Evolutionary conservation across 2,888 invertebrate species (phyloP).

Genomic region (Caenorhabditis doughertyi): DNA sequence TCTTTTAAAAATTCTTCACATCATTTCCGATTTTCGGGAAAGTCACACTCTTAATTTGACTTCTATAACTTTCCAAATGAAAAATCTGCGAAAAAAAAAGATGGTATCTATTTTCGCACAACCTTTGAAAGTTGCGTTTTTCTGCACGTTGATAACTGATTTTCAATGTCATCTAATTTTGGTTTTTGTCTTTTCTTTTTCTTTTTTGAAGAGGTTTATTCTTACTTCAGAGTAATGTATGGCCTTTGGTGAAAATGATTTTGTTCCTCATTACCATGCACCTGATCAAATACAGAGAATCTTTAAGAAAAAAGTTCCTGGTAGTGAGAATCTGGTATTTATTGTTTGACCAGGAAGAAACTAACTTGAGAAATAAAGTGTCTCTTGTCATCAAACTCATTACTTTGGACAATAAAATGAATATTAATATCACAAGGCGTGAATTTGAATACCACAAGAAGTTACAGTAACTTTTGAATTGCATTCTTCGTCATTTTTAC

Average conservation of each 20-base stretch:
- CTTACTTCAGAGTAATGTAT: conserved; percentile 4
- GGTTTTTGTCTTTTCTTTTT: conserved; percentile 2
- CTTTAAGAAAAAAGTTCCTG: conserved; percentile 26
- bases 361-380: conserved; percentile 22
- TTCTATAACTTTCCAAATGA: neutral
- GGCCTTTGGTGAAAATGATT: conserved; percentile 2
- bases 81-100: conserved; percentile 19
- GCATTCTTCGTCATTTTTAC: neutral
- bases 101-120: conserved; percentile 38
- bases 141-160: conserved; percentile 45
- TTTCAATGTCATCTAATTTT: conserved; percentile 46
- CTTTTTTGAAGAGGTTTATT: neutral
- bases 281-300: conserved; percentile 14
- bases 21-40: neutral
- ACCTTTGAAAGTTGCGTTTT: conserved; percentile 46
- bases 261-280: conserved; percentile 21
- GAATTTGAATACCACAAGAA: conserved; percentile 21
- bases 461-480: conserved; percentile 25
- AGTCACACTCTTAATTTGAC: conserved; percentile 1
- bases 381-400: neutral
- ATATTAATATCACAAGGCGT: neutral
- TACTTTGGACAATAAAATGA: neutral
- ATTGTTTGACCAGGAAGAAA: conserved; percentile 6
- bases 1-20: neutral
- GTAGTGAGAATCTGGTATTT: neutral